Percentiles rank a stretch among this genome's conserved stretches.
Conservation (phyloP, 2,888 invertebrate genomes). For the Diploptera punctata region DNA sequence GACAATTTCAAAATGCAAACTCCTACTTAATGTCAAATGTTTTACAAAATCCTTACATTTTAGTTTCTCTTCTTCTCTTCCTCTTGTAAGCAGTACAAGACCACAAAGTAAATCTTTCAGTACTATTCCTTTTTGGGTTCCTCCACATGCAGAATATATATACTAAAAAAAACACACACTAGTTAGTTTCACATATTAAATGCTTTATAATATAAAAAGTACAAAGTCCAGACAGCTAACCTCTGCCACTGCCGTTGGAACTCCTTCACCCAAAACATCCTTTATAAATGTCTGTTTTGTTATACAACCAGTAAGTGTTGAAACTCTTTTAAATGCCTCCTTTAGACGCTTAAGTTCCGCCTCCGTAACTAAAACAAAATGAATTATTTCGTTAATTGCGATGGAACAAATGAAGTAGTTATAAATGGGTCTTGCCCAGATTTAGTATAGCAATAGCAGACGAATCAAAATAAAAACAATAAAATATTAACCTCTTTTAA, state of each 20-base stretch:
- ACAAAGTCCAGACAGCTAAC: constrained; percentile 49
- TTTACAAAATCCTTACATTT: constrained; percentile 64
- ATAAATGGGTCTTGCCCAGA: neutral
- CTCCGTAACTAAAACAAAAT: constrained; percentile 73
- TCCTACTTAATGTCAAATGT: too few species aligned
- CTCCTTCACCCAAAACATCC: constrained; percentile 87
- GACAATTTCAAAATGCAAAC: too few species aligned
- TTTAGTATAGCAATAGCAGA: constrained; percentile 6
- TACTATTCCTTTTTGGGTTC: constrained; percentile 78
- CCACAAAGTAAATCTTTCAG: constrained; percentile 87
- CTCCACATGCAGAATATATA: constrained; percentile 85
- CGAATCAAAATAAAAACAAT: neutral
- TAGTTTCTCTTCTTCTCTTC: constrained; percentile 84
- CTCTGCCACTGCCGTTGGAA: constrained; percentile 82
- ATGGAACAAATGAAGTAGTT: too few species aligned
- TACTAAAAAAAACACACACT: constrained; percentile 55
- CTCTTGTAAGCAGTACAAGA: constrained; percentile 84
- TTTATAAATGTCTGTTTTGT: constrained; percentile 79
- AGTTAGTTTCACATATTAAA: neutral
- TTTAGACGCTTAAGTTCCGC: constrained; percentile 82
- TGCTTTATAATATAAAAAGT: neutral
- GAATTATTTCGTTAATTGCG: neutral
- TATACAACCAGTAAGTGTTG: constrained; percentile 72
- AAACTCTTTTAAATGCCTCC: constrained; percentile 86
- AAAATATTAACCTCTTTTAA: constrained; percentile 72